A percentile compares a stretch with the other conserved stretches of the same genome.
Evolutionary conservation across 2,888 invertebrate genomes (phyloP).

Genomic region (Dynastes hyllus): DNA sequence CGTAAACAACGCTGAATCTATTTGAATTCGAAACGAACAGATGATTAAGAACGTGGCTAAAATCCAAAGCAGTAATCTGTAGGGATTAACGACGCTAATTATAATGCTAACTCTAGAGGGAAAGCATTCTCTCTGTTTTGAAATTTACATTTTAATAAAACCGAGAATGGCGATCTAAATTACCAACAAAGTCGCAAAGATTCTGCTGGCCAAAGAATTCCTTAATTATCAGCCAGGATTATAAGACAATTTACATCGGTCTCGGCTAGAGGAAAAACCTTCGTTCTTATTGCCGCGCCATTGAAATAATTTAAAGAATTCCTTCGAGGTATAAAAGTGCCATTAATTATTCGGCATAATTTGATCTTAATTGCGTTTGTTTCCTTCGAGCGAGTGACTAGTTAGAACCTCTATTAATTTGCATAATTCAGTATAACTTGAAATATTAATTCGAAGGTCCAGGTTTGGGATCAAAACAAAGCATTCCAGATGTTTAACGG

Average conservation of each 20-base stretch:
- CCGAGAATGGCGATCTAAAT: slow-evolving; percentile 11
- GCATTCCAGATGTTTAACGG: background rate
- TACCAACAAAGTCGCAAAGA: slow-evolving; percentile 22
- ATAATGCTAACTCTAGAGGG: background rate
- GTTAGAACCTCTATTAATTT: slow-evolving; percentile 27
- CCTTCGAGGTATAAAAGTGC: slow-evolving; percentile 12
- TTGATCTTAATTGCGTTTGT: slow-evolving; percentile 32
- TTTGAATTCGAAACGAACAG: too few species aligned
- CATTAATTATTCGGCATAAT: slow-evolving; percentile 33
- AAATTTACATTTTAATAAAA: slow-evolving; percentile 24
- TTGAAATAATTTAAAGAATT: slow-evolving; percentile 23
- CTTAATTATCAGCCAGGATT: slow-evolving; percentile 22
- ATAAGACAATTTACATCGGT: slow-evolving; percentile 22
- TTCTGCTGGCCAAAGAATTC: slow-evolving; percentile 14
- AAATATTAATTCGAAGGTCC: slow-evolving; percentile 31
- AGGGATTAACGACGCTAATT: background rate
- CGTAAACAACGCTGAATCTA: too few species aligned
- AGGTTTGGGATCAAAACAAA: background rate
- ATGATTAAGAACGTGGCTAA: too few species aligned
- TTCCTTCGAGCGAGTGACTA: slow-evolving; percentile 12
- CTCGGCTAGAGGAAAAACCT: background rate
- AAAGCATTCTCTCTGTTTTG: background rate
- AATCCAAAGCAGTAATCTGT: too few species aligned
- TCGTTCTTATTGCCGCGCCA: background rate
- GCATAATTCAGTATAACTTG: slow-evolving; percentile 36